A percentile compares a stretch with the other conserved stretches of the same genome.
These are phyloP conservation scores for Emydoidea blandingii DNA, from an alignment of 2,797 vertebrate species.

Conservation along the genomic window DNA sequence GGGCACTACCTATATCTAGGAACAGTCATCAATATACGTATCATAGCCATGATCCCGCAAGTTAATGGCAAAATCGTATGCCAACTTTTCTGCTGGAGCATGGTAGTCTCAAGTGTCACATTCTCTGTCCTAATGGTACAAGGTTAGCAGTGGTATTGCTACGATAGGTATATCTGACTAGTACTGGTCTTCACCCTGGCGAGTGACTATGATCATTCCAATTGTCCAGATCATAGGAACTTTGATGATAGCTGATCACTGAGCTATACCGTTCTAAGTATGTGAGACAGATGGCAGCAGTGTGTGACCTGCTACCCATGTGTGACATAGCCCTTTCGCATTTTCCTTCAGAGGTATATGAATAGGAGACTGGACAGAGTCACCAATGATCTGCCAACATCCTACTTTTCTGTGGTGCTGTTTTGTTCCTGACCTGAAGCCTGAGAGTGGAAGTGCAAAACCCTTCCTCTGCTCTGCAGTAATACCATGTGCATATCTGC, in stretches of 20 bases:
- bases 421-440: neutral
- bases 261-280: neutral
- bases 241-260: neutral
- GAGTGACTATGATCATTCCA: neutral
- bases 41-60: neutral
- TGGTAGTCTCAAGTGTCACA: neutral
- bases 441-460: neutral
- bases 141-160: neutral
- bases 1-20: neutral
- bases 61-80: neutral
- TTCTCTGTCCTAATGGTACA: neutral
- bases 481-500: neutral
- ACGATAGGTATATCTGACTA: too few relatives aligned
- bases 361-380: neutral
- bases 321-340: neutral
- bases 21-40: neutral
- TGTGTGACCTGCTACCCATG: too few relatives aligned
- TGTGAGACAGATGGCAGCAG: neutral
- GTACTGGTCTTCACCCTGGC: neutral
- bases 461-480: neutral
- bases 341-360: neutral
- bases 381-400: neutral
- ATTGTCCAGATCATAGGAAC: neutral
- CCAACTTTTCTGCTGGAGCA: neutral
- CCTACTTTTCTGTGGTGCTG: neutral